These are phyloP conservation scores for Adoxophyes honmai DNA, from an alignment of 1,140 invertebrate species.

Conservation along the genomic window DNA sequence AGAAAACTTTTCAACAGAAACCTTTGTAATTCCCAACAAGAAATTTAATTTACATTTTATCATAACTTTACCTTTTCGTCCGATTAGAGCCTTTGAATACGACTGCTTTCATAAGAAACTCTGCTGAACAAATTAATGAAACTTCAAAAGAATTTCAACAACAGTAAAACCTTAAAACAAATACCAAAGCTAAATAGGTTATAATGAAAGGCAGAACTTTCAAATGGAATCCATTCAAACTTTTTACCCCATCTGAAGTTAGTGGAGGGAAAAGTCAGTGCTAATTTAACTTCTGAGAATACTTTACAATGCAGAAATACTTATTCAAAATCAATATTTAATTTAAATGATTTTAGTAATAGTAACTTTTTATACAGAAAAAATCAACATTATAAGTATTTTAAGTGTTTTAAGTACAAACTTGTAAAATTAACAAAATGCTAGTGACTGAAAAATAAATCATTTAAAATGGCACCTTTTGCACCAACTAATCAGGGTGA, in stretches of 20 bases:
- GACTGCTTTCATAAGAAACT: constrained; percentile 20
- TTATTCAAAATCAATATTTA: no score
- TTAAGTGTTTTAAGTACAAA: no score
- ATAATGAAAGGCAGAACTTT: constrained; percentile 65
- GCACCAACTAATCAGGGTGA: no score
- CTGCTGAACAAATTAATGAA: constrained; percentile 46
- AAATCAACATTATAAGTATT: no score
- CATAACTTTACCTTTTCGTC: constrained; percentile 8
- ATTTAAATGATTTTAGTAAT: no score
- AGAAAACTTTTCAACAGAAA: not conserved
- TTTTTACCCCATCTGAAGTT: constrained; percentile 60
- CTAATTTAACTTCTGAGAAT: constrained; percentile 64
- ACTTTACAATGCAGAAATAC: no score
- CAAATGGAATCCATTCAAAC: constrained; percentile 64
- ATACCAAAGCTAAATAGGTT: constrained; percentile 59
- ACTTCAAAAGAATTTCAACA: constrained; percentile 47
- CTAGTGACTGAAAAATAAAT: no score
- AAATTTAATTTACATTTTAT: constrained; percentile 13
- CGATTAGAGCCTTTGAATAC: constrained; percentile 12
- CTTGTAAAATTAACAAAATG: no score
- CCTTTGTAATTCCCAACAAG: not conserved
- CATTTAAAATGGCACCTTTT: no score
- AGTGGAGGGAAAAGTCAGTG: constrained; percentile 43
- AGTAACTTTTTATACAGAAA: no score
- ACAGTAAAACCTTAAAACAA: constrained; percentile 48